Evolutionary conservation across 1,140 invertebrate species (phyloP).

Genomic region (Drosophila subpulchrella): DNA sequence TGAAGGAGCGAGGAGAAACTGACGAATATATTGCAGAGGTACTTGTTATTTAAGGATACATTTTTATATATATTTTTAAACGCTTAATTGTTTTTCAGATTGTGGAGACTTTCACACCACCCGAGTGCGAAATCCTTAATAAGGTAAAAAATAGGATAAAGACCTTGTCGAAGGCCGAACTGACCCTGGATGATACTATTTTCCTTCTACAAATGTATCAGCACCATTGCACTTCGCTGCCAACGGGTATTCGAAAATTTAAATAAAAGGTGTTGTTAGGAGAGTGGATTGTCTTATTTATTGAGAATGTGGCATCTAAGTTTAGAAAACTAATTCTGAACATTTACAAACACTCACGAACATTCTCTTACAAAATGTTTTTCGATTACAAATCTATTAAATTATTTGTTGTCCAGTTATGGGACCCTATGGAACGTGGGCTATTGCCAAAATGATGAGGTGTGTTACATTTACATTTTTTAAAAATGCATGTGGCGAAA

Average conservation of each 20-base stretch:
- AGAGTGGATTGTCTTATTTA: slow-evolving; percentile 3
- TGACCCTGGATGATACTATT: slow-evolving; percentile 90
- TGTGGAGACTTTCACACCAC: slow-evolving; percentile 91
- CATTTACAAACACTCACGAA: too few species aligned
- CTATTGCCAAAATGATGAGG: neutral
- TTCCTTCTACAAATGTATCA: slow-evolving; percentile 89
- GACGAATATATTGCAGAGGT: slow-evolving; percentile 92
- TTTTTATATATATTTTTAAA: neutral
- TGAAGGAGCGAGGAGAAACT: slow-evolving; percentile 90
- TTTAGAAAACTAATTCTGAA: too few species aligned
- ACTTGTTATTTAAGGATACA: slow-evolving; percentile 2
- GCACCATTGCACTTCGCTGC: slow-evolving; percentile 69
- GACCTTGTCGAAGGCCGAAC: slow-evolving; percentile 88
- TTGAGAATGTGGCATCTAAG: neutral
- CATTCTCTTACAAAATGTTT: too few species aligned
- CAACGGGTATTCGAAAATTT: slow-evolving; percentile 61
- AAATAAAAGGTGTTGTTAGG: slow-evolving; percentile 55
- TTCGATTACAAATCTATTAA: neutral
- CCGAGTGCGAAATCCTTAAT: slow-evolving; percentile 89
- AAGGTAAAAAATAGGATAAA: slow-evolving; percentile 88
- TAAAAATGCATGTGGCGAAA: slow-evolving; percentile 34
- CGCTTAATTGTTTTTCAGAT: slow-evolving; percentile 85
- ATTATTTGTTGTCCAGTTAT: too few species aligned
- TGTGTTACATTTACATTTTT: slow-evolving; percentile 29
- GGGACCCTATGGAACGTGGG: too few species aligned